Conservation (phyloP, 2,888 invertebrate genomes). For the Ochropacha duplaris region DNA sequence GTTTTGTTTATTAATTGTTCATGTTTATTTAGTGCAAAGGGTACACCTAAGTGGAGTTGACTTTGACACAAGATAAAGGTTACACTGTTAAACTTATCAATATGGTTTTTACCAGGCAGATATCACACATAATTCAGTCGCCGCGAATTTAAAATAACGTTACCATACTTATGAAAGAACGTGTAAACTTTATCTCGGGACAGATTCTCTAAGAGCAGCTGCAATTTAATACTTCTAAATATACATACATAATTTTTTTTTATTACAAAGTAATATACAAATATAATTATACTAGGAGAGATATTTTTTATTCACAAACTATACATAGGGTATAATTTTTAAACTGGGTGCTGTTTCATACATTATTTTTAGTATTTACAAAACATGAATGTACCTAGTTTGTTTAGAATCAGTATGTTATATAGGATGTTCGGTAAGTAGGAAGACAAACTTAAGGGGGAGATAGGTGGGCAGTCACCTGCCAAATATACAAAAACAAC, state of each 20-base stretch:
- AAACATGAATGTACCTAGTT: too few species aligned
- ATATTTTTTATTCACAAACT: background rate
- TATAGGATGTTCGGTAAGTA: too few species aligned
- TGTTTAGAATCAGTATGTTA: too few species aligned
- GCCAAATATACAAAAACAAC: too few species aligned
- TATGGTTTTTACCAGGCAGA: background rate
- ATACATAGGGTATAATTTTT: background rate
- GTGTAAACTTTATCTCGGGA: background rate
- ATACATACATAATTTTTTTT: background rate
- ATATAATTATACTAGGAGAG: background rate
- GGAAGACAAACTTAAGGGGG: too few species aligned
- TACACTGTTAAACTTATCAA: background rate
- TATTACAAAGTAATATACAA: background rate
- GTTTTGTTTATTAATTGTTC: background rate
- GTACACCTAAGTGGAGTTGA: background rate
- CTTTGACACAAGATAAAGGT: background rate
- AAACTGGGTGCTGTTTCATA: background rate
- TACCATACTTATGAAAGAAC: background rate
- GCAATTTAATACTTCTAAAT: background rate
- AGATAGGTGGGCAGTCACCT: too few species aligned
- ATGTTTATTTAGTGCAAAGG: background rate
- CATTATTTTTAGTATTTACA: background rate
- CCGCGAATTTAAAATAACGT: background rate
- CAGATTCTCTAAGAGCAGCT: background rate
- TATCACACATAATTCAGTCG: background rate